phyloP scores from a whole-genome alignment of 2,113 vertebrate species.

The Orthonyx spaldingii region DNA sequence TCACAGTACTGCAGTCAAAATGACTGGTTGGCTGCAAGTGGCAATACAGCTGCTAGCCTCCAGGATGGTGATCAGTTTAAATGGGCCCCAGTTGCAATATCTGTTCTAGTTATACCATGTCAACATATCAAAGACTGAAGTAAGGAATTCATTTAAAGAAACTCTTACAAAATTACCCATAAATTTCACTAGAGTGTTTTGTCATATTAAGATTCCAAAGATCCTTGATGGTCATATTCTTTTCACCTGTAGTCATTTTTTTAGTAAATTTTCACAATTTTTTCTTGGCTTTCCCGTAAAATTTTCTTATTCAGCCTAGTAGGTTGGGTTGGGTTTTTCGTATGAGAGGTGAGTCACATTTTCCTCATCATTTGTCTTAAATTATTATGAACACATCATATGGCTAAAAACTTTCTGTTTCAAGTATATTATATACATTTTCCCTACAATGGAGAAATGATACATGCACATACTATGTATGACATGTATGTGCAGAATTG shows the following conservation, averaged over 20 bases:
- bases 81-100: background rate
- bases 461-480: background rate
- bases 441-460: background rate
- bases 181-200: background rate
- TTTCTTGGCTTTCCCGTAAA: background rate
- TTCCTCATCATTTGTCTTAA: background rate
- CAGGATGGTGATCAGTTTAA: background rate
- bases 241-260: background rate
- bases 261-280: background rate
- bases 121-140: background rate
- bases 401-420: background rate
- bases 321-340: rapidly evolving
- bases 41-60: rapidly evolving
- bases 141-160: background rate
- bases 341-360: background rate
- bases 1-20: background rate
- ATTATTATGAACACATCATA: background rate
- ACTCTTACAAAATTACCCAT: background rate
- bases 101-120: background rate
- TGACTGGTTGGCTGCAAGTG: background rate
- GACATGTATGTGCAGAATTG: rapidly evolving
- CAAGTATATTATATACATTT: background rate
- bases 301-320: background rate
- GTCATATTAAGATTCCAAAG: background rate
- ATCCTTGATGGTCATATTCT: background rate